Base-by-base conservation (phyloP, 2,888 invertebrate genomes). In the Celastrina argiolus region DNA sequence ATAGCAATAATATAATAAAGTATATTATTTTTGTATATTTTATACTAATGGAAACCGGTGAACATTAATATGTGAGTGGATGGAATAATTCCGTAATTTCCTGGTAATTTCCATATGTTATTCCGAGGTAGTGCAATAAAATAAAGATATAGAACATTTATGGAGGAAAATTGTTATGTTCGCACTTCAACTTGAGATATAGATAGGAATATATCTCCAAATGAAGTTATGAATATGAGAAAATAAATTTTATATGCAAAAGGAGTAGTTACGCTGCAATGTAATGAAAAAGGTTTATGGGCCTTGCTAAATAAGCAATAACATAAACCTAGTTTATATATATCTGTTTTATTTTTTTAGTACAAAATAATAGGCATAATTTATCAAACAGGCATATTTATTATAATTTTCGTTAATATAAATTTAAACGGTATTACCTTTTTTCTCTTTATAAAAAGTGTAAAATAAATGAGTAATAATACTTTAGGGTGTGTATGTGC, bases 151-250 rank as follows among this genome's bases (percentile, higher is more conserved):
- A 34, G 59, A 34, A 59, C 59, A 59, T 31, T 59, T 34, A 59
- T 59, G 59, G 59, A 34, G 31, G 59, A 59, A 31, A 59, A 59
- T 34, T 59, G 31, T 59, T 59, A 59, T 59, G 34, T 59, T 59
- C 59, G 31, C 34, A 59, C 59, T 59, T 59, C 34, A 34, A 34
- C 10, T 34, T 69, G 68, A 66, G 68, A 65, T 74, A 74, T 73
- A 74, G 78, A 22, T 12, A 51, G 12, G 22, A 51, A 51, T 51
- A 51, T 51, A 51, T 51, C 51, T 26, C 51, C 12, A 26, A 22
- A 51, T 22, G 14, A 51, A 26, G 51, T 51, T 51, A 51, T 26
- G 51, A 51, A 51, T 22, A 51, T 51, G 14, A 22, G 6, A 51
- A 51, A 51, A 51, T 12, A 26, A 22, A 22, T 51, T 31, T 51